Evolutionary conservation across 30 jellyfish, hydroid and myxozoan genomes (phyloP), one percentile per base, ranked within the genome.

Genomic region (Cassiopea andromeda): DNA sequence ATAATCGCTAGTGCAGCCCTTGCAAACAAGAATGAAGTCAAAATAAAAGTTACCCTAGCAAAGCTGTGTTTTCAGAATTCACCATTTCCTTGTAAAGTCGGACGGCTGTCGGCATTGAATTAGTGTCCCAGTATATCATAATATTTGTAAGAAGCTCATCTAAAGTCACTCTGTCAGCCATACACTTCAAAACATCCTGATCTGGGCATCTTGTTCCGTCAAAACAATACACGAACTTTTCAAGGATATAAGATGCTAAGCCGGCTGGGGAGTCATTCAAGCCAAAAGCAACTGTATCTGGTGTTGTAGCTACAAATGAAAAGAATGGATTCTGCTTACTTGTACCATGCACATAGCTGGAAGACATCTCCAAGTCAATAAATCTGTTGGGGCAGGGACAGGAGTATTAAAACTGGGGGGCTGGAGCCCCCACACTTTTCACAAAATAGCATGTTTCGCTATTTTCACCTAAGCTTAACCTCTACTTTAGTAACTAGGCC

Each of bases 251-350:
- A 14, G 96, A 59, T 6, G 96, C 96, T 19, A 89, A 75, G 50
- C 96, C 96, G 64, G 92, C 88, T 1, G 96, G 96, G 14, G 96
- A 80, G 59, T 89, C 89, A 57, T 75, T 89, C 81, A 89, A 66
- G 16, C 71, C 91, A 73, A 89, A 80, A 58, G 82, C 96, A 80
- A 89, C 78, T 1, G 96, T 89, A 72, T 89, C 96, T 44, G 96
- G 96, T 18, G 72, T 89, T 7, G 96, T 89, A 15, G 92, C 96
- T 87, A 49, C n/a, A 87, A 27, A 44, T 19, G 15, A 4, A 14
- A 2, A 19, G 12, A 54, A 14, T 5, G 75, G 15, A 16, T 66
- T 27, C 38, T 27, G 38, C 38, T 27, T 27, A 27, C 38, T 27
- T 27, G 38, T 27, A 27, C 38, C 38, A 27, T 27, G 38, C 38